Percentiles rank a stretch among this genome's conserved stretches.
Evolutionary conservation across 2,888 invertebrate genomes (phyloP).

Genomic region (Polylopha cassiicola): DNA sequence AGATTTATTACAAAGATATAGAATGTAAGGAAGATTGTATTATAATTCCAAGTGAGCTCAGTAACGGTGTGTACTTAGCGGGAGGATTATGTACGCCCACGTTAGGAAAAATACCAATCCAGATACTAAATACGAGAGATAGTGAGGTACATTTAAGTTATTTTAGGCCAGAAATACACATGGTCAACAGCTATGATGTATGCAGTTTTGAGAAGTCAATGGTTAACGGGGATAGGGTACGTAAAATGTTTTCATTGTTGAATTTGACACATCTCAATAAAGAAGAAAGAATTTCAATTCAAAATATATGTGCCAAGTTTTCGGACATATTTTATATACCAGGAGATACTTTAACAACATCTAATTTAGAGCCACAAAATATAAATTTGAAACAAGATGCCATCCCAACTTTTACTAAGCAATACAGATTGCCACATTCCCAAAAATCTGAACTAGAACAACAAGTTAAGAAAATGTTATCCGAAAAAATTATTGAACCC

Average conservation of each 20-base stretch:
- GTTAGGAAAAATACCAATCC: background rate
- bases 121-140: background rate
- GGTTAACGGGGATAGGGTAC: conserved; percentile 20
- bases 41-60: background rate
- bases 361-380: background rate
- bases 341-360: background rate
- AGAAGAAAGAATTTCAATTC: background rate
- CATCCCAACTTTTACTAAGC: background rate
- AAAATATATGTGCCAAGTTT: background rate
- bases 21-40: conserved; percentile 1
- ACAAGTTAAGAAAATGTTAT: background rate
- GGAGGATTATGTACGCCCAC: background rate
- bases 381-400: background rate
- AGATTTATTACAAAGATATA: no score
- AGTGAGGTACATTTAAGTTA: background rate
- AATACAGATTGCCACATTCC: background rate
- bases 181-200: background rate
- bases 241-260: background rate
- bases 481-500: background rate
- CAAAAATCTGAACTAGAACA: background rate
- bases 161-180: background rate
- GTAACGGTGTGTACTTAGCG: background rate
- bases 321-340: background rate
- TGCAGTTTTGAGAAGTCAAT: no score
- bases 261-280: background rate